A percentile compares a stretch with the other conserved stretches of the same genome.
Evolutionary conservation across 2,113 vertebrate species (phyloP).

Genomic region (Mola mola): DNA sequence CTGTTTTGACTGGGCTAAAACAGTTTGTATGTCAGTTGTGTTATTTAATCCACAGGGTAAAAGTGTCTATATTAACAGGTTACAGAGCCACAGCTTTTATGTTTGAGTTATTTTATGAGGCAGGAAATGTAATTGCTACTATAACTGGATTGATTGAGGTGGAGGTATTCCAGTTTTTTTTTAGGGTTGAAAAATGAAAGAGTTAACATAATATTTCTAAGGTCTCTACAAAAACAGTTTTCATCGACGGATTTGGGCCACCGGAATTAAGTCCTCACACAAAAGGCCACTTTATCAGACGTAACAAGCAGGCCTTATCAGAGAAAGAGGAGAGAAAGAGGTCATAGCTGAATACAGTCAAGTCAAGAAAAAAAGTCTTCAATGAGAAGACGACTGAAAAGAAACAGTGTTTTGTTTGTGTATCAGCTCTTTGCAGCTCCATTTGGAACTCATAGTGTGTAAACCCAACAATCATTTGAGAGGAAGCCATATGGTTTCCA

Average conservation of each 20-base stretch:
- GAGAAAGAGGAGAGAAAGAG: background rate
- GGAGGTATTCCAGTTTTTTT: too few species aligned
- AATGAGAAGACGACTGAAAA: background rate
- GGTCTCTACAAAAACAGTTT: background rate
- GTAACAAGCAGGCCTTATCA: background rate
- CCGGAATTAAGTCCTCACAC: background rate
- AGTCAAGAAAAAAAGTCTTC: background rate
- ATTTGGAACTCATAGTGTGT: background rate
- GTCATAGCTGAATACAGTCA: background rate
- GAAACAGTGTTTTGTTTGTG: background rate
- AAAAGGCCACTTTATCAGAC: constrained; percentile 1
- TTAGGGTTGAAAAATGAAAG: too few species aligned
- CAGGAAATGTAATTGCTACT: background rate
- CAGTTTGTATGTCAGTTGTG: background rate
- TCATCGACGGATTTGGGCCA: background rate
- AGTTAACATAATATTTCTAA: background rate
- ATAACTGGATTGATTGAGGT: background rate
- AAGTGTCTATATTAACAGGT: too few species aligned
- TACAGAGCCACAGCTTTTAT: too few species aligned
- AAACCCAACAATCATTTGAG: constrained; percentile 16
- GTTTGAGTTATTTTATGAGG: constrained; percentile 13
- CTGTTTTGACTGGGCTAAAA: background rate
- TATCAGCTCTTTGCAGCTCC: constrained; percentile 3
- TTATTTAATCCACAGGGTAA: constrained; percentile 8
- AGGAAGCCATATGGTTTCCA: constrained; percentile 43